Conservation (phyloP, 1,140 invertebrate genomes). For the Conus ventricosus region DNA sequence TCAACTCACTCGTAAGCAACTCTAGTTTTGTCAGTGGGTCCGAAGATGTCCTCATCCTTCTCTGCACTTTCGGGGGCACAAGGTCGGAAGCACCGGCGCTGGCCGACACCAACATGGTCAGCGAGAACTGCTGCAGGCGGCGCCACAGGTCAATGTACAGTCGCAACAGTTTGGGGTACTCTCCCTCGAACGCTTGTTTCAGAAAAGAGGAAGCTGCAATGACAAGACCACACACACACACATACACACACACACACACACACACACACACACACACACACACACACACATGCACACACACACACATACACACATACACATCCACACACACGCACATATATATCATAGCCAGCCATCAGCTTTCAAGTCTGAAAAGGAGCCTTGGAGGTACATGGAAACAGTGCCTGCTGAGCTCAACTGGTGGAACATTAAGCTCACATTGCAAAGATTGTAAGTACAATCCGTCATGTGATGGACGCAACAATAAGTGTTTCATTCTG, state of each 20-base stretch:
- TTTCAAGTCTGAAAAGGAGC: too few relatives aligned
- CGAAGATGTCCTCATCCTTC: constrained; percentile 62
- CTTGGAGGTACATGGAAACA: too few relatives aligned
- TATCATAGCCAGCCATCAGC: too few relatives aligned
- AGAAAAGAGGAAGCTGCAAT: constrained; percentile 80
- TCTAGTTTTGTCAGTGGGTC: constrained; percentile 52
- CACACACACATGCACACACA: too few relatives aligned
- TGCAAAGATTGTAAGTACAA: too few relatives aligned
- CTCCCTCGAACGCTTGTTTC: constrained; percentile 91
- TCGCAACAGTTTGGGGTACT: constrained; percentile 89
- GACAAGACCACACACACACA: not conserved
- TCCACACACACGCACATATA: not conserved
- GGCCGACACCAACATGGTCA: constrained; percentile 53
- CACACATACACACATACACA: too few relatives aligned
- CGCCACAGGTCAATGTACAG: constrained; percentile 82
- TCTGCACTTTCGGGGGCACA: constrained; percentile 39
- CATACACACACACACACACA: too few relatives aligned
- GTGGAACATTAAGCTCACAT: too few relatives aligned
- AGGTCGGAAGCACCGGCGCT: constrained; percentile 50
- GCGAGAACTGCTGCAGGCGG: constrained; percentile 76
- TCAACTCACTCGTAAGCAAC: constrained; percentile 59
- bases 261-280: not conserved
- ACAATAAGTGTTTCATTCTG: too few relatives aligned
- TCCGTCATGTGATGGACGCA: too few relatives aligned
- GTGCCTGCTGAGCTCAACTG: too few relatives aligned